These are phyloP conservation scores for Microtus ochrogaster DNA, from an alignment of 2,113 vertebrate species.

Conservation along the genomic window DNA sequence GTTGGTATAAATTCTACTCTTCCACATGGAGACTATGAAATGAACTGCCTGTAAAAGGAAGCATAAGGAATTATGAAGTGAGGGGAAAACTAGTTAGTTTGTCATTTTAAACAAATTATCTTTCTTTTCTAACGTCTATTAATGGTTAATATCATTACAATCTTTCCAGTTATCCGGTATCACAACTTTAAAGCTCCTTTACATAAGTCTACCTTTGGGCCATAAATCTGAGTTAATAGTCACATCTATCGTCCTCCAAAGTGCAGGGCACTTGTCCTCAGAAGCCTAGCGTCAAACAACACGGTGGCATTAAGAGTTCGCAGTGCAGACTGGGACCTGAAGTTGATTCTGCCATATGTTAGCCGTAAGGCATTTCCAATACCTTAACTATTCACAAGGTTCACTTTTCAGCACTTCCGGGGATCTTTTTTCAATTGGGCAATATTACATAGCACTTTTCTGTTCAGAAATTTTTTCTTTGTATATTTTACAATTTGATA, in stretches of 20 bases:
- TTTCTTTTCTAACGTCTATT: neutral
- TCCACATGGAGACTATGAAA: neutral
- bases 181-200: conserved; percentile 15
- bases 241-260: neutral
- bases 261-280: neutral
- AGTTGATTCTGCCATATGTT: neutral
- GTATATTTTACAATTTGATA: neutral
- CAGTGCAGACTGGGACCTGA: neutral
- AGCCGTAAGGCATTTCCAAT: neutral
- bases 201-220: neutral
- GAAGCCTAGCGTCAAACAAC: neutral
- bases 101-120: neutral
- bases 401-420: neutral
- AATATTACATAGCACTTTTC: neutral
- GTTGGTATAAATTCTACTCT: neutral
- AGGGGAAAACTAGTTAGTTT: neutral
- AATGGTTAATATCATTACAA: neutral
- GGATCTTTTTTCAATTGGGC: neutral
- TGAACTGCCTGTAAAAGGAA: neutral
- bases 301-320: neutral
- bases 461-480: neutral
- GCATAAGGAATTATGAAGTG: neutral
- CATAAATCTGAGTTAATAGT: conserved; percentile 14
- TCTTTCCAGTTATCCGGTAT: neutral
- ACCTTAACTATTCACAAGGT: neutral